These are phyloP conservation scores for Meriones unguiculatus DNA, from an alignment of 2,113 vertebrate genomes.

Conservation along the genomic window DNA sequence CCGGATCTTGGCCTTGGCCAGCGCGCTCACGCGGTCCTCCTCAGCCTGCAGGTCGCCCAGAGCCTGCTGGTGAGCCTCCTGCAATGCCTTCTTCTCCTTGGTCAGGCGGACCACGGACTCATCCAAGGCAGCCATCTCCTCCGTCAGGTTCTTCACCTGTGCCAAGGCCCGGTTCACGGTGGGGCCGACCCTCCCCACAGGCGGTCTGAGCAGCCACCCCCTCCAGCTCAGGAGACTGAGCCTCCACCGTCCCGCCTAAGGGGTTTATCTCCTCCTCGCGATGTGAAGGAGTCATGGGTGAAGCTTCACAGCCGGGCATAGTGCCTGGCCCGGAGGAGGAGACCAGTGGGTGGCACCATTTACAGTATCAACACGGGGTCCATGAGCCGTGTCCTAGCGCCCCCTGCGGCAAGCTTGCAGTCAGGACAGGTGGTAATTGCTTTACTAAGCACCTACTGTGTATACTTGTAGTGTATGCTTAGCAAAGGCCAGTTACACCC, in stretches of 20 bases:
- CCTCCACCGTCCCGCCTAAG: neutral
- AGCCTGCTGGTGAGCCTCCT: conserved; percentile 95
- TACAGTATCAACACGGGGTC: neutral
- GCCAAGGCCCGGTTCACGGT: neutral
- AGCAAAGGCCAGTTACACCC: neutral
- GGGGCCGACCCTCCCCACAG: neutral
- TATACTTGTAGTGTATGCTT: fast-evolving
- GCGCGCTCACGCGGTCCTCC: conserved; percentile 94
- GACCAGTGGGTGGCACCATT: neutral
- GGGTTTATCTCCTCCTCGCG: neutral
- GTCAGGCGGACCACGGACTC: conserved; percentile 93
- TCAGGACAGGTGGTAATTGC: neutral
- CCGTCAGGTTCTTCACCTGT: conserved; percentile 96
- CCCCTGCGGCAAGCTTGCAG: neutral
- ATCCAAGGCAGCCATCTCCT: conserved; percentile 95
- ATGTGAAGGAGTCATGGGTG: neutral
- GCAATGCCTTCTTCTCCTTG: conserved; percentile 95
- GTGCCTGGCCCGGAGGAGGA: neutral
- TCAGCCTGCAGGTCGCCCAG: conserved; percentile 96
- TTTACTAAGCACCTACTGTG: neutral
- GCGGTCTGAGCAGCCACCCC: neutral
- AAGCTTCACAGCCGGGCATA: neutral
- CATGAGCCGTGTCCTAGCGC: neutral
- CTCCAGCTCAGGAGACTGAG: neutral
- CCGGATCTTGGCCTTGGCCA: conserved; percentile 94